Percentiles rank a stretch among this genome's conserved stretches.
Evolutionary conservation across 2,113 vertebrate species (phyloP).

Genomic region (Cariama cristata): DNA sequence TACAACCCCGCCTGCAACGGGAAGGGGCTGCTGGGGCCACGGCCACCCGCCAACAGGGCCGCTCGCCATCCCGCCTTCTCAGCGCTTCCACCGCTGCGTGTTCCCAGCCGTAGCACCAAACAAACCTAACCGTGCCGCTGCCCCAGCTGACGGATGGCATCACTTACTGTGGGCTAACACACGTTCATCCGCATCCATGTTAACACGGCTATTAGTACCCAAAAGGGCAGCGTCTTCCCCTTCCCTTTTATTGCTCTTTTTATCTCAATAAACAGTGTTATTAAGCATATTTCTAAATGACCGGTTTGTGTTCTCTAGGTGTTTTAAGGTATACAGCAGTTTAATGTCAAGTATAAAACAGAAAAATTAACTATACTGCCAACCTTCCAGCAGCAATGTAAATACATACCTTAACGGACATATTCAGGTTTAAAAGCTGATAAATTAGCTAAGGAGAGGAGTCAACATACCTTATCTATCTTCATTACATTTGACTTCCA

Average conservation of each 20-base stretch:
- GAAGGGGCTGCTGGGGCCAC: neutral
- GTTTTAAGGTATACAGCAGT: neutral
- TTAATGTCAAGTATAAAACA: neutral
- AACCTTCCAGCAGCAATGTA: neutral
- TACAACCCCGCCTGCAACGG: fast-evolving
- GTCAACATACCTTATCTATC: neutral
- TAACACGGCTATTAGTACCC: neutral
- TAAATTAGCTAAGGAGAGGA: conserved; percentile 33
- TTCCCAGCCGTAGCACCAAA: fast-evolving
- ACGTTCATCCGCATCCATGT: no score
- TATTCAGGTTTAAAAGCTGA: neutral
- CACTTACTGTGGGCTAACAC: neutral
- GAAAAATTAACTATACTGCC: neutral
- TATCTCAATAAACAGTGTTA: neutral
- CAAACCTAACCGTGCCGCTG: fast-evolving
- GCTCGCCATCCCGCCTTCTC: neutral
- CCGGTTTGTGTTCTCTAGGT: neutral
- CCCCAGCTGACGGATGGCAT: neutral
- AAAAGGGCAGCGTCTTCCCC: neutral
- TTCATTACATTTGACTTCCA: conserved; percentile 39
- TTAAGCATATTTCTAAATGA: neutral
- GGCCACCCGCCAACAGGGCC: neutral
- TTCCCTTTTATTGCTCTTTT: neutral
- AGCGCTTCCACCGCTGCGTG: fast-evolving
- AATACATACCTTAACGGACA: neutral